Conservation (phyloP, 2,113 vertebrate species). For the Pontoporia blainvillei region DNA sequence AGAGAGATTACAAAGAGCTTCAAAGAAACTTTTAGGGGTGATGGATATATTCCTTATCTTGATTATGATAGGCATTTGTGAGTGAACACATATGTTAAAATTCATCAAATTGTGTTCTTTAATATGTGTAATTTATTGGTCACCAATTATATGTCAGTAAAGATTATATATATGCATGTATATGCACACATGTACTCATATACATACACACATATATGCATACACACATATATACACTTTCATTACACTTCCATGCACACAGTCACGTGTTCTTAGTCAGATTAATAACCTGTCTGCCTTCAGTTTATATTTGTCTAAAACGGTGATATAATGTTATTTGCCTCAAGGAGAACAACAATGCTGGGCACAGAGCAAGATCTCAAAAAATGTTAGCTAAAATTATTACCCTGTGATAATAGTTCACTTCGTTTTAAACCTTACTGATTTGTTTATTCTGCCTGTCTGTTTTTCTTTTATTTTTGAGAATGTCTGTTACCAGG, state of each 20-base stretch:
- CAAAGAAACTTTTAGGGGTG: background rate
- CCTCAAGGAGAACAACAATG: background rate
- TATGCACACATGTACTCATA: background rate
- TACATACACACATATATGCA: background rate
- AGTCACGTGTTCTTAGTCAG: background rate
- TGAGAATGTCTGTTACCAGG: background rate
- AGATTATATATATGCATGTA: background rate
- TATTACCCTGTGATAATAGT: background rate
- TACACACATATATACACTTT: too few species aligned
- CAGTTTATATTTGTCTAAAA: background rate
- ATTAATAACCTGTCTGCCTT: background rate
- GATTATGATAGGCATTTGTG: background rate
- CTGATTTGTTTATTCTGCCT: background rate
- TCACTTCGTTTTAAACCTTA: background rate
- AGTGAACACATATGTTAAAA: background rate
- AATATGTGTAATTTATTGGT: background rate
- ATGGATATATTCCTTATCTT: background rate
- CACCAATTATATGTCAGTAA: background rate
- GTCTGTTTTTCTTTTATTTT: background rate
- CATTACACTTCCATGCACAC: background rate
- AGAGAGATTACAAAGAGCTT: background rate
- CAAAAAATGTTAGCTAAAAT: background rate
- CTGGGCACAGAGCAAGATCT: background rate
- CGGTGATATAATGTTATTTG: background rate
- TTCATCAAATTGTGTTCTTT: background rate